A percentile compares a stretch with the other conserved stretches of the same genome.
phyloP scores from a whole-genome alignment of 2,888 invertebrate species.

The Xylota segnis region DNA sequence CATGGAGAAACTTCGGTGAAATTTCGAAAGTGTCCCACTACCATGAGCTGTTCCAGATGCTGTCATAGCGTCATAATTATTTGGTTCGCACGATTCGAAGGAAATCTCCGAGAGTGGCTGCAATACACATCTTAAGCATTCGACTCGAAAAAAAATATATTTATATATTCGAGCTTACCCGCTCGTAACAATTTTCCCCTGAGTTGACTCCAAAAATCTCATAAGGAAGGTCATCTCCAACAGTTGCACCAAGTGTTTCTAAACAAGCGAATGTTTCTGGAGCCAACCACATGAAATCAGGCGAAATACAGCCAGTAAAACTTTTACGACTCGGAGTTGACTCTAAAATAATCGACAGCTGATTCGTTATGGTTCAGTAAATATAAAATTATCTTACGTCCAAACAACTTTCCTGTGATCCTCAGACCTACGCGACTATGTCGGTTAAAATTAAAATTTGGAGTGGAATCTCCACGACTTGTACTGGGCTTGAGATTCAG shows the following conservation, averaged over 20 bases:
- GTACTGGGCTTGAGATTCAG: constrained; percentile 83
- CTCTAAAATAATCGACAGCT: constrained; percentile 61
- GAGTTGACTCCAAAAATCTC: constrained; percentile 83
- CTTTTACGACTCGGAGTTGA: constrained; percentile 82
- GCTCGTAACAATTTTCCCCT: constrained; percentile 83
- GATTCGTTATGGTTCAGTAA: not conserved
- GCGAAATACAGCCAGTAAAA: constrained; percentile 81
- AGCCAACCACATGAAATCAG: constrained; percentile 83
- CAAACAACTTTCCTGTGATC: constrained; percentile 79
- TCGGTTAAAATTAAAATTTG: constrained; percentile 78
- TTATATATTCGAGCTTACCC: constrained; percentile 79
- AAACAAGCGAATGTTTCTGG: constrained; percentile 84
- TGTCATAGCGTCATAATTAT: constrained; percentile 82
- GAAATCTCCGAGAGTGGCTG: constrained; percentile 84
- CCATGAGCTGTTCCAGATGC: constrained; percentile 79
- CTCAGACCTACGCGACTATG: constrained; percentile 82
- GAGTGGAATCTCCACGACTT: constrained; percentile 82
- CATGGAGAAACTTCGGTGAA: constrained; percentile 95
- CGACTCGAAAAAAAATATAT: not conserved
- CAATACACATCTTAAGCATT: not conserved
- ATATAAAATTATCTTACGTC: constrained; percentile 40
- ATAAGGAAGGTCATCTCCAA: constrained; percentile 83
- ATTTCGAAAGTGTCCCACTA: constrained; percentile 83
- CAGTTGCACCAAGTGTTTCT: constrained; percentile 82
- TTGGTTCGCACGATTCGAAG: constrained; percentile 83